phyloP scores from a whole-genome alignment of 2,113 vertebrate species.

The Microtus oregoni region DNA sequence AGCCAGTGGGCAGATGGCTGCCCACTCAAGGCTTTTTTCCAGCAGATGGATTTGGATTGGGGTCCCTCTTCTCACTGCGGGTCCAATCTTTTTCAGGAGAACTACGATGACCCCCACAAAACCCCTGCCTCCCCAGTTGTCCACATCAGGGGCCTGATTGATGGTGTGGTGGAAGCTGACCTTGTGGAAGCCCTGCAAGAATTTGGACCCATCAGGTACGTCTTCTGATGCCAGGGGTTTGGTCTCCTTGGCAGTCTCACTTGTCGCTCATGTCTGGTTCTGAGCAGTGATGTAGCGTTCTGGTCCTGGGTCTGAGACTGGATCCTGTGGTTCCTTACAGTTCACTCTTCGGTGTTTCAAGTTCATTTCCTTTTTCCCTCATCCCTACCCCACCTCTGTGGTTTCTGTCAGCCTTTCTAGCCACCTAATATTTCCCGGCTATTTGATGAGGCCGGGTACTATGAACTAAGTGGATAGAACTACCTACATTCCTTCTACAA shows the following conservation, averaged over 20 bases:
- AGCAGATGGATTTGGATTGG: fast-evolving
- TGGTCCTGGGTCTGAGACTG: neutral
- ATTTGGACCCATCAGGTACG: constrained; percentile 95
- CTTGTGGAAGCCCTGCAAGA: constrained; percentile 96
- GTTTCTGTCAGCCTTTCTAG: neutral
- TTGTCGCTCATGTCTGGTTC: neutral
- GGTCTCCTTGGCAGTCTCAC: neutral
- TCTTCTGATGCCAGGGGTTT: neutral
- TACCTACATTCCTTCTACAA: neutral
- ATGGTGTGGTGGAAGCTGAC: constrained; percentile 95
- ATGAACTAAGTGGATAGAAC: neutral
- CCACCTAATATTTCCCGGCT: neutral
- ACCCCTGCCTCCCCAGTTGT: constrained; percentile 95
- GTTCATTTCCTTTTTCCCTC: neutral
- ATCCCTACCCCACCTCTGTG: too few species aligned
- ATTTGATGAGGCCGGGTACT: neutral
- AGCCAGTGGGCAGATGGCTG: neutral
- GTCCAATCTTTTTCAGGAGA: constrained; percentile 86
- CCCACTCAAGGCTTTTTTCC: neutral
- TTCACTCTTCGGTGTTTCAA: neutral
- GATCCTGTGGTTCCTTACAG: neutral
- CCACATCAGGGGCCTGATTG: constrained; percentile 95
- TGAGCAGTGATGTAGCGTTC: neutral
- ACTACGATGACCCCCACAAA: constrained; percentile 96
- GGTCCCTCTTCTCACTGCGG: neutral